Conservation (phyloP, 2,888 invertebrate genomes). For the Xanthia togata region DNA sequence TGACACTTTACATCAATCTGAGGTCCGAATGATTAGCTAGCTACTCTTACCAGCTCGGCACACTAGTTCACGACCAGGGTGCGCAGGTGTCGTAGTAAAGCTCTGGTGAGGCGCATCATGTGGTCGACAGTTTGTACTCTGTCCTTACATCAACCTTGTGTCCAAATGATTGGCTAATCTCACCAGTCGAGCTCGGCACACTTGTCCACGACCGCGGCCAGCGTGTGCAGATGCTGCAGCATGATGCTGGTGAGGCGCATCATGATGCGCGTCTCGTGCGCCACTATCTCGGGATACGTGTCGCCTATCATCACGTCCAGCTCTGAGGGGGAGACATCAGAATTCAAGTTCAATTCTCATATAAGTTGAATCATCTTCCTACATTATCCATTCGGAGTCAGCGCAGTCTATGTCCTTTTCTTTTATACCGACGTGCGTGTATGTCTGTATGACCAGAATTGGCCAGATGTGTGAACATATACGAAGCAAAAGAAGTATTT, state of each 20-base stretch:
- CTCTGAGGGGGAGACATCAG: constrained; percentile 84
- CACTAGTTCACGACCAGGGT: too few species aligned
- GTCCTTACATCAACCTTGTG: too few species aligned
- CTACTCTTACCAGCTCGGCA: too few species aligned
- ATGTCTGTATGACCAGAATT: too few species aligned
- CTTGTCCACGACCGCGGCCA: constrained; percentile 90
- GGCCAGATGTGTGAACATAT: too few species aligned
- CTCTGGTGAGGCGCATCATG: too few species aligned
- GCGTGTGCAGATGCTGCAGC: constrained; percentile 89
- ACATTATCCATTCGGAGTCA: too few species aligned
- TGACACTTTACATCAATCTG: too few species aligned
- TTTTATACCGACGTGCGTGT: neutral
- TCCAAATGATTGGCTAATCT: constrained; percentile 8
- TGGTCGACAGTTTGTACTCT: too few species aligned
- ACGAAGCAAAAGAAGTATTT: too few species aligned
- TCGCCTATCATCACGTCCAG: constrained; percentile 95
- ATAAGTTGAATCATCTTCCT: neutral
- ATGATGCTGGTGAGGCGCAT: constrained; percentile 92
- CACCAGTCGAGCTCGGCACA: constrained; percentile 92
- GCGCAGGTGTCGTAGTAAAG: too few species aligned
- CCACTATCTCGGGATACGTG: constrained; percentile 94
- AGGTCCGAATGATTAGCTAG: too few species aligned
- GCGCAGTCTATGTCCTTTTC: neutral
- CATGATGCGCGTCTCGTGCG: constrained; percentile 95
- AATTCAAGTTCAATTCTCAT: neutral